These are phyloP conservation scores for Tinea semifulvella DNA, from an alignment of 2,888 invertebrate species.

Conservation along the genomic window DNA sequence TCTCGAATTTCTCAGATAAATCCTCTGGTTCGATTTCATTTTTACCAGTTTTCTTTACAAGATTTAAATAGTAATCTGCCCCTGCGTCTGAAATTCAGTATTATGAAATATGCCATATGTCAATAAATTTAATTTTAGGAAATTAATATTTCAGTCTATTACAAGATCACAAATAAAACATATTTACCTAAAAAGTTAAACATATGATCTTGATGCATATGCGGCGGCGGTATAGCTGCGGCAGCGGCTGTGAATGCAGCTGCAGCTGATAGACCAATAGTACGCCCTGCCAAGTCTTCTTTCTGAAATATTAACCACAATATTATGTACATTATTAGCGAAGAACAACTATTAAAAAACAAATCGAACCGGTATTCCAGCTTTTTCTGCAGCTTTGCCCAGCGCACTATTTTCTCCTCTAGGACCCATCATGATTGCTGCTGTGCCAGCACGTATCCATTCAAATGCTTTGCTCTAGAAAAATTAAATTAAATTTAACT, in stretches of 20 bases:
- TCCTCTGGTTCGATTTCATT: slow-evolving; percentile 40
- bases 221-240: slow-evolving; percentile 40
- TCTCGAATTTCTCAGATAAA: slow-evolving; percentile 48
- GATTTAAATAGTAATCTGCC: slow-evolving; percentile 45
- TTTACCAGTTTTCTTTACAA: slow-evolving; percentile 45
- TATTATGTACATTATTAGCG: background rate
- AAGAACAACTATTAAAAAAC: background rate
- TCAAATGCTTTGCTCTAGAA: slow-evolving; percentile 45
- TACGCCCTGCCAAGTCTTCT: slow-evolving; percentile 45
- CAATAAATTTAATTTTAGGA: too few species aligned
- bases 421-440: slow-evolving; percentile 52
- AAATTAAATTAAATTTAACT: too few species aligned
- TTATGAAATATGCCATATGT: too few species aligned
- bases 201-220: slow-evolving; percentile 59
- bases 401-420: slow-evolving; percentile 49
- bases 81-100: slow-evolving; percentile 48
- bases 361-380: slow-evolving; percentile 41
- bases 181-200: slow-evolving; percentile 44
- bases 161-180: too few species aligned
- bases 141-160: too few species aligned
- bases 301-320: slow-evolving; percentile 29
- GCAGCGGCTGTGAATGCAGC: slow-evolving; percentile 49
- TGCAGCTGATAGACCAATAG: slow-evolving; percentile 41
- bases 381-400: slow-evolving; percentile 42
- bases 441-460: slow-evolving; percentile 49